phyloP scores from a whole-genome alignment of 2,797 vertebrate genomes.

The Parauchenoglanis ngamensis region DNA sequence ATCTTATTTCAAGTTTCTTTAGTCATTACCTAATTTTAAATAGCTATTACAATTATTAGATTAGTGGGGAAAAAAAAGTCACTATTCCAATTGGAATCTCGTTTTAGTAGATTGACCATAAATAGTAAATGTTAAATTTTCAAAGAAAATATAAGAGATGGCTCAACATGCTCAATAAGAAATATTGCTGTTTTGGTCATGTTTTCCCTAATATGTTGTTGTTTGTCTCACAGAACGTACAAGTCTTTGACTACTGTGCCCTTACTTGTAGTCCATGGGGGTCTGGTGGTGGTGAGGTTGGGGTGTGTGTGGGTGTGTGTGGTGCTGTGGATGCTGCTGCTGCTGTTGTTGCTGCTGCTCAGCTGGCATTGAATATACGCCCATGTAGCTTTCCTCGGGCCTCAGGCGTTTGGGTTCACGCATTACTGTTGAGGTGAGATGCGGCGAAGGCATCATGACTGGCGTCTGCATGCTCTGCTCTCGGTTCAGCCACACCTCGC shows the following conservation, averaged over 20 bases:
- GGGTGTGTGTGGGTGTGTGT: conserved; percentile 74
- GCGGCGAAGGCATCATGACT: conserved; percentile 95
- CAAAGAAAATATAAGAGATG: too few species aligned
- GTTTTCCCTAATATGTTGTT: not conserved
- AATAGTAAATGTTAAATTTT: not conserved
- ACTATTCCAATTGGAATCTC: not conserved
- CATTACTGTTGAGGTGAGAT: conserved; percentile 97
- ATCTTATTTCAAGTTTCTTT: not conserved
- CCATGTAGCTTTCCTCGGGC: conserved; percentile 94
- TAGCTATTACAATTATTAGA: not conserved
- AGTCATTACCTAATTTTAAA: not conserved
- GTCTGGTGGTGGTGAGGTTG: conserved; percentile 83
- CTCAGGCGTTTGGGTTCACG: conserved; percentile 92
- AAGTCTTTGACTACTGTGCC: not conserved
- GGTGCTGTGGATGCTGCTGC: conserved; percentile 64
- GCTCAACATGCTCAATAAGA: not conserved
- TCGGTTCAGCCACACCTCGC: conserved; percentile 90
- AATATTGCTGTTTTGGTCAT: not conserved
- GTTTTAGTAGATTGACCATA: not conserved
- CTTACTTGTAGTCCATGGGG: conserved; percentile 97
- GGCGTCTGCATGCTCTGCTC: conserved; percentile 94
- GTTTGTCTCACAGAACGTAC: not conserved
- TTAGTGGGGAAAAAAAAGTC: not conserved
- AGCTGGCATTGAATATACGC: conserved; percentile 91
- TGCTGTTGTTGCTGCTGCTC: conserved; percentile 85